Evolutionary conservation across 2,113 vertebrate species (phyloP), one percentile per base, ranked within the genome.

Genomic region (Anoplopoma fimbria): DNA sequence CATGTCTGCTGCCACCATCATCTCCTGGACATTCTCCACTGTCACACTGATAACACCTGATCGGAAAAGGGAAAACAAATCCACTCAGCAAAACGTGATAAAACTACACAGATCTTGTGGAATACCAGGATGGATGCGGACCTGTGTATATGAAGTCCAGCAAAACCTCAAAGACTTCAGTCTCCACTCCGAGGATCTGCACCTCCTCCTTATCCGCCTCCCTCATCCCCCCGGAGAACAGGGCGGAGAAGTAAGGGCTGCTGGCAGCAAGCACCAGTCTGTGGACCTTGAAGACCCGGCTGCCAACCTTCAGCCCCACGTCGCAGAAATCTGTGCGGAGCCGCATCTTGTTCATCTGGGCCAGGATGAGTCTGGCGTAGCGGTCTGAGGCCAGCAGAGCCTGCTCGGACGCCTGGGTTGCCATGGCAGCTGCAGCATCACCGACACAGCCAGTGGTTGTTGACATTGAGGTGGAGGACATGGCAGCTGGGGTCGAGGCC

Each of bases 1-100:
- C 98, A 99, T 99, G 93, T 99, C 98, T 0, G 98, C 98, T 2
- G 98, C 97, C 74, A 98, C 93, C 92, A 99, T 98, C 93, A 99
- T 90, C 88, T 98, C 97, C 93, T 99, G 98, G 2, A 98, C 97
- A 19, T 97, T 99, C 89, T 96, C 97, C 84, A 98, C 96, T 0
- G 93, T 95, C 86, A 99, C 95, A 74, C 92, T 95, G 77, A 99
- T 95, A 65, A 93, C 83, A 4, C 97, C 98, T 98, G 92, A 69
- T n/a, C 0, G 19, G 40, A 34, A 51, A 51, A 73, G 1, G 33
- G 58, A 1, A 27, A 2, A 75, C 3, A 62, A 2, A 40, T 62
- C 7, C 2, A 69, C n/a, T 77, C 6, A 64, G 57, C 51, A 1
- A 70, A 33, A 42, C 29, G 2, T 6, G 17, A 2, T 9, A 55